Conservation (phyloP, 2,113 vertebrate genomes). For the Epinephelus fuscoguttatus region DNA sequence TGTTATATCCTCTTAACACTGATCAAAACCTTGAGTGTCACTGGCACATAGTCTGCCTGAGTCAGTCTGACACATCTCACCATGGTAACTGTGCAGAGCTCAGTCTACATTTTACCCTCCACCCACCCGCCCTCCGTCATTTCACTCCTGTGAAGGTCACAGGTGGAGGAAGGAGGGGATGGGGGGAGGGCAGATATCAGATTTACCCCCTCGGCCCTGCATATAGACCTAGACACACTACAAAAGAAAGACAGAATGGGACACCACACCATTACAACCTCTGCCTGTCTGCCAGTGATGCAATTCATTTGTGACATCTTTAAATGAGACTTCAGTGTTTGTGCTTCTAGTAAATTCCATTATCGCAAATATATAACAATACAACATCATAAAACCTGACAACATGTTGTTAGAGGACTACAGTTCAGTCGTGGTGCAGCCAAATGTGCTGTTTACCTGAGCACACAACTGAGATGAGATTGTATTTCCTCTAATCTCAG, state of each 20-base stretch:
- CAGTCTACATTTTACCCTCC: slow-evolving; percentile 32
- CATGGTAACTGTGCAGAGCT: slow-evolving; percentile 47
- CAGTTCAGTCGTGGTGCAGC: neutral
- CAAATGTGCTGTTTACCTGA: slow-evolving; percentile 34
- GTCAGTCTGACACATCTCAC: slow-evolving; percentile 50
- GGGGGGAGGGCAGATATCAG: slow-evolving; percentile 34
- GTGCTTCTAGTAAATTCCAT: neutral
- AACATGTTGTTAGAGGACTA: neutral
- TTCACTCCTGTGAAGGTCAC: slow-evolving; percentile 66
- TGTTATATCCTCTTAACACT: slow-evolving; percentile 28
- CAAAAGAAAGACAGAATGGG: neutral
- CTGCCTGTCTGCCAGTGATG: neutral
- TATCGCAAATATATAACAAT: neutral
- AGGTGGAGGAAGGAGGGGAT: slow-evolving; percentile 33
- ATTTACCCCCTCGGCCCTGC: slow-evolving; percentile 35
- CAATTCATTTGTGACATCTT: slow-evolving; percentile 1
- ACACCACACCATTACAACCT: slow-evolving; percentile 1
- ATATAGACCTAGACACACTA: slow-evolving; percentile 29
- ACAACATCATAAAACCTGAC: slow-evolving; percentile 13
- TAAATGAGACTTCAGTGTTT: neutral
- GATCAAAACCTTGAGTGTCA: slow-evolving; percentile 56
- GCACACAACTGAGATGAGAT: slow-evolving; percentile 10
- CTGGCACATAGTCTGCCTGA: slow-evolving; percentile 36
- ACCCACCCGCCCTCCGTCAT: slow-evolving; percentile 26
- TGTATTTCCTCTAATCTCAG: slow-evolving; percentile 31